These are phyloP conservation scores for Nettapus auritus DNA, from an alignment of 2,113 vertebrate species.

Conservation along the genomic window DNA sequence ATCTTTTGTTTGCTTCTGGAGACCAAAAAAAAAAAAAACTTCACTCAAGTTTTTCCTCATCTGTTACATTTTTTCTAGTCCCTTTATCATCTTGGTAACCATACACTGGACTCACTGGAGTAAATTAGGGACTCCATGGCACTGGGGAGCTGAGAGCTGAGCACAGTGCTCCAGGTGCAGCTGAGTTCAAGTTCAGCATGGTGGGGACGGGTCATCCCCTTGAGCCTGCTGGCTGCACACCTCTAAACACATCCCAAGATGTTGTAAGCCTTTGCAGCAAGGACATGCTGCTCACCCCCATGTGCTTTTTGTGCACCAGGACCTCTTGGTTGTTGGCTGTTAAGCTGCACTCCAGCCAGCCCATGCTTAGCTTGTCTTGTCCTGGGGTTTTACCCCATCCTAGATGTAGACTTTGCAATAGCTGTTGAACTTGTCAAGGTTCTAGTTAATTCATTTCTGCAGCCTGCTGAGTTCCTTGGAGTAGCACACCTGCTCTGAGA, in stretches of 20 bases:
- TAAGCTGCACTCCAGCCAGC: neutral
- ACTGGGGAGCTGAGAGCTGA: neutral
- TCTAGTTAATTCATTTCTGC: neutral
- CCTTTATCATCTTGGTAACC: neutral
- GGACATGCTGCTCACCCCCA: neutral
- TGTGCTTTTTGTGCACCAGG: neutral
- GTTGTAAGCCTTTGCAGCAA: neutral
- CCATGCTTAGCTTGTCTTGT: neutral
- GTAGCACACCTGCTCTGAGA: neutral
- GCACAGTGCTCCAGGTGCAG: fast-evolving
- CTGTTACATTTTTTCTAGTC: neutral
- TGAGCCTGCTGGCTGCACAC: neutral
- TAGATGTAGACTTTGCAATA: neutral
- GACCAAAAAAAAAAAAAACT: neutral
- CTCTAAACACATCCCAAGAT: neutral
- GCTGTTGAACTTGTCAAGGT: neutral
- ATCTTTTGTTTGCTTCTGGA: neutral
- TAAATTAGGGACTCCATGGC: neutral
- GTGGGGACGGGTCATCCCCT: neutral
- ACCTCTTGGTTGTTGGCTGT: too few relatives aligned
- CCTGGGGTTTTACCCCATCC: neutral
- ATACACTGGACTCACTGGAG: neutral
- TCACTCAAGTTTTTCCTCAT: neutral
- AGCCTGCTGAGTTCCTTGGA: neutral
- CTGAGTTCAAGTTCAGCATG: neutral